Evolutionary conservation across 2,113 vertebrate species (phyloP).

Genomic region (Albula glossodonta): DNA sequence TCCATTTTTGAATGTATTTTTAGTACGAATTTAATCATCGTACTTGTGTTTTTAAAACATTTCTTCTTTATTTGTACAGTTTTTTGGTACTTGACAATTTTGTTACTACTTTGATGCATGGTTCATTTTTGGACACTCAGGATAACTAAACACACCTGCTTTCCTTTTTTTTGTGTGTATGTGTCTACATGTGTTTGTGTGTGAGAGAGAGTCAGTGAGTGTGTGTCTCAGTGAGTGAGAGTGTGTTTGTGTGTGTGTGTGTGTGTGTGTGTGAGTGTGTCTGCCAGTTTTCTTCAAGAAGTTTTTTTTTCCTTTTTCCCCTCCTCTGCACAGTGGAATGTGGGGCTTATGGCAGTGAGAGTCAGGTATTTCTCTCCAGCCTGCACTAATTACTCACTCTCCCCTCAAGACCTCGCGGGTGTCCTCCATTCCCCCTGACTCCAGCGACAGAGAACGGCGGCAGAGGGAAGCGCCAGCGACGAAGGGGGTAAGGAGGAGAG

Average conservation of each 20-base stretch:
- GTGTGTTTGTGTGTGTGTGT: constrained; percentile 9
- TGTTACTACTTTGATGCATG: neutral
- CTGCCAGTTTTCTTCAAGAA: constrained; percentile 37
- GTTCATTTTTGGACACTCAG: neutral
- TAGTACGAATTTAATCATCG: too few relatives aligned
- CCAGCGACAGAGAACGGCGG: neutral
- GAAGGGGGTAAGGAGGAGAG: neutral
- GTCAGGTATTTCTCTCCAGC: constrained; percentile 72
- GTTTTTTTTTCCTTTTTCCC: constrained; percentile 34
- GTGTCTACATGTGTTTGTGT: constrained; percentile 8
- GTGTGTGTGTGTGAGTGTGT: constrained; percentile 11
- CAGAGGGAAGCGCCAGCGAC: neutral
- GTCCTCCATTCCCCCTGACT: constrained; percentile 7
- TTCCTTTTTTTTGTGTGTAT: constrained; percentile 28
- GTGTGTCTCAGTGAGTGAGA: constrained; percentile 11
- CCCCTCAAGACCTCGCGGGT: constrained; percentile 46
- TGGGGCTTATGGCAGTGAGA: constrained; percentile 76
- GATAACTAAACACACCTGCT: neutral
- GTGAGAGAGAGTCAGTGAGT: constrained; percentile 37
- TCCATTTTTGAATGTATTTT: too few relatives aligned
- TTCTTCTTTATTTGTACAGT: neutral
- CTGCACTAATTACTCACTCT: constrained; percentile 71
- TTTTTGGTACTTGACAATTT: neutral
- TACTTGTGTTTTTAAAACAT: neutral
- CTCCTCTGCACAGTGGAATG: constrained; percentile 73